A percentile compares a stretch with the other conserved stretches of the same genome.
Evolutionary conservation across 2,797 vertebrate species (phyloP).

Genomic region (Crypturellus tataupa): DNA sequence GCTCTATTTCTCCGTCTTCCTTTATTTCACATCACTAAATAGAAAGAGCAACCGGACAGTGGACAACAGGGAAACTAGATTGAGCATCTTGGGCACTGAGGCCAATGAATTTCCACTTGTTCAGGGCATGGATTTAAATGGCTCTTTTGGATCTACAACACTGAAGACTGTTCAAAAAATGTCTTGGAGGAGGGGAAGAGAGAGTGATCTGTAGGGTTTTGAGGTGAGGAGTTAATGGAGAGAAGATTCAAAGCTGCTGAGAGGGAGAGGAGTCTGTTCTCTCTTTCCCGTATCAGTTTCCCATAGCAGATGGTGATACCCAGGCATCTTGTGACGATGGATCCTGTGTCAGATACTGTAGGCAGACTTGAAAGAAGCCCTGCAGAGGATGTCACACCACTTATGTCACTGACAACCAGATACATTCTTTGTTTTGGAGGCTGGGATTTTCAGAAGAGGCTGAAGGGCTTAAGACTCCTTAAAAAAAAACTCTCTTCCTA

Average conservation of each 20-base stretch:
- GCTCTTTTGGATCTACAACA: not conserved
- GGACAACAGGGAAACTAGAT: not conserved
- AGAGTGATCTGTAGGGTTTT: not conserved
- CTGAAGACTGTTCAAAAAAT: not conserved
- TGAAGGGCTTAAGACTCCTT: not conserved
- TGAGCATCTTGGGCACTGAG: not conserved
- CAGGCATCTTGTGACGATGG: not conserved
- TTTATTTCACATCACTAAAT: not conserved
- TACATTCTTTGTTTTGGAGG: not conserved
- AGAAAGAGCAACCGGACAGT: not conserved
- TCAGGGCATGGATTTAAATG: not conserved
- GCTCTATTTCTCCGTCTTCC: not conserved
- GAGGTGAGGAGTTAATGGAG: not conserved
- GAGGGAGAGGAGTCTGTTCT: too few relatives aligned
- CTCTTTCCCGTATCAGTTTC: not conserved
- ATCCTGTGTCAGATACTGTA: too few relatives aligned
- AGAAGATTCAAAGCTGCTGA: not conserved
- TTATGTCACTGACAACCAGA: not conserved
- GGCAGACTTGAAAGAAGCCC: too few relatives aligned
- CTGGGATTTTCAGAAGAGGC: not conserved
- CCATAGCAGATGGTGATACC: not conserved
- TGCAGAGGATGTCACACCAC: too few relatives aligned
- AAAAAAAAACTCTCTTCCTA: not conserved
- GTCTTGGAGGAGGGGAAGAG: not conserved
- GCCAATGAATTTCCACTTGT: not conserved